Evolutionary conservation across 1,140 invertebrate species (phyloP).

Genomic region (Achatina immaculata): DNA sequence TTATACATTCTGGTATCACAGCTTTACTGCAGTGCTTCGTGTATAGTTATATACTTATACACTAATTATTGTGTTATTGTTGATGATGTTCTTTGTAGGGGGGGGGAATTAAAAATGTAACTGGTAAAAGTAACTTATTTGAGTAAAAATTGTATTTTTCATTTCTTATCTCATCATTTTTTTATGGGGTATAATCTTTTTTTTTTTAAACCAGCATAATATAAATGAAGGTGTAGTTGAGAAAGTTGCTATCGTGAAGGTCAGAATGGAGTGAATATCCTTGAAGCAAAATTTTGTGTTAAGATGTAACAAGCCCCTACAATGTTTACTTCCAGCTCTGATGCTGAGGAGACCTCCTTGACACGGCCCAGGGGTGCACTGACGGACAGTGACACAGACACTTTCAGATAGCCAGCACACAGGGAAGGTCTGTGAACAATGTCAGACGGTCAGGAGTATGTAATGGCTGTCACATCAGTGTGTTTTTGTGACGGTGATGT

Average conservation of each 20-base stretch:
- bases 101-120: too few species aligned
- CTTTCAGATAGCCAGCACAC: constrained; percentile 46
- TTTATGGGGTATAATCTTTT: background rate
- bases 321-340: constrained; percentile 48
- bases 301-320: background rate
- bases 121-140: background rate
- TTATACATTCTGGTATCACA: too few species aligned
- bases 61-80: too few species aligned
- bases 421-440: too few species aligned
- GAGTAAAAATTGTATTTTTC: background rate
- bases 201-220: background rate
- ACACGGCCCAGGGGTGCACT: constrained; percentile 38
- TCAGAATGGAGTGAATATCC: background rate
- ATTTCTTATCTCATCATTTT: background rate
- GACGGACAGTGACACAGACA: constrained; percentile 56
- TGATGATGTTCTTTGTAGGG: too few species aligned
- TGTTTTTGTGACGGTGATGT: too few species aligned
- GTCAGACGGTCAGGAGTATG: too few species aligned
- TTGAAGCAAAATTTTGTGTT: background rate
- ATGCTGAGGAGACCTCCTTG: constrained; percentile 56
- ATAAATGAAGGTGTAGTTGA: background rate
- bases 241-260: background rate
- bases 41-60: too few species aligned
- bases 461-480: too few species aligned
- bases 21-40: too few species aligned